Evolutionary conservation across 1,140 invertebrate genomes (phyloP), one percentile per base, ranked within the genome.

Genomic region (Diuraphis noxia): DNA sequence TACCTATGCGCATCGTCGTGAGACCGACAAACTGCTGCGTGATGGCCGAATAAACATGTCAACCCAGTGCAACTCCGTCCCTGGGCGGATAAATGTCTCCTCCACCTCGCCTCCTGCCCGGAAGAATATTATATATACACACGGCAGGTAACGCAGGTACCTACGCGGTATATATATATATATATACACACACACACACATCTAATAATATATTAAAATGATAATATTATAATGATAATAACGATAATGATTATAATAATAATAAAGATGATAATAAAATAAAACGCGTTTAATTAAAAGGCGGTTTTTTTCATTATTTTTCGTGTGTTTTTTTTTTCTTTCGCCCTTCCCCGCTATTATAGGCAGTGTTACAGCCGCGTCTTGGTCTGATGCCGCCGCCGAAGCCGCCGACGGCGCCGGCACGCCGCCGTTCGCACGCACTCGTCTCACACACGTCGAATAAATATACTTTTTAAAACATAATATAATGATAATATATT

Each of bases 221-320:
- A 63, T 56, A 30, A 81, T 38, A 40, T n/a, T n/a, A 81, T 81
- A 81, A 81, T 9, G 36, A 81, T 40, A 38, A 84, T 49, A n/a
- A 85, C 10, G 2, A 56, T 36, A 85, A 85, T 46, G 36, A 84
- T 46, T 34, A 43, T 84, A 85, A 85, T 46, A 86, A 46, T 87
- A 88, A 56, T 63, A 56, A 88, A 25, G 10, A 40, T 17, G 86
- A 56, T 56, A 56, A 88, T 88, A 88, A 87, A 87, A 43, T 87
- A 87, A 87, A 87, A 88, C 86, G 86, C 86, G 49, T 88, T 88
- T 88, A 88, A 88, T 88, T 88, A 88, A 88, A 88, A 56, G 49
- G 49, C 49, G 86, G 82, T 85, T 43, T 85, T 85, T 85, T 85
- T 85, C 25, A 17, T 63, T 63, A 63, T 13, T 63, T 63, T 63